Evolutionary conservation across 2,888 invertebrate genomes (phyloP), one percentile per base, ranked within the genome.

Genomic region (Stenurella melanura): DNA sequence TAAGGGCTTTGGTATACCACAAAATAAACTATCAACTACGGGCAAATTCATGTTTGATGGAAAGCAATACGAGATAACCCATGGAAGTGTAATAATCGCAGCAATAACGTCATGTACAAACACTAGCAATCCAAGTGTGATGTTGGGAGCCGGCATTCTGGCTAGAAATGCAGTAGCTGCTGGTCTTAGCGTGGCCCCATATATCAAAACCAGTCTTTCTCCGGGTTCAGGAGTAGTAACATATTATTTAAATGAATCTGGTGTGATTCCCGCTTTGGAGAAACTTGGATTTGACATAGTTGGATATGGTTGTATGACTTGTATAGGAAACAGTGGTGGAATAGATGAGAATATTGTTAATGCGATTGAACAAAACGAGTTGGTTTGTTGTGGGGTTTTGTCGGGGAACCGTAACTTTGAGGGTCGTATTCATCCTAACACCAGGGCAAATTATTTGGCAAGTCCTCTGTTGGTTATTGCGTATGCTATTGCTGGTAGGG

Each of bases 241-340:
- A 30, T 87, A 87, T 77, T 91, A 90, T 83, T 85, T 90, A 6
- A 91, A 93, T 88, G 97, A 98, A 88, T 97, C 97, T 0, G 98
- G 98, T 0, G 98, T 99, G 1, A 93, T 97, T 17, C 96, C 97
- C 0, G 95, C 95, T 85, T 89, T 99, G 73, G 94, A 95, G 84
- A 91, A 95, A 87, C 91, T 98, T 0, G 98, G 98, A 9, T 99
- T 99, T 88, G 93, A 96, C 26, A 94, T 97, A 66, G 98, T 98
- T 0, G 99, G 99, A n/a, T 99, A 98, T 87, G 99, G 99, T 0
- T 99, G 99, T 89, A 99, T 98, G 98, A 99, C 99, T 0, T 99
- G 99, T 88, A 99, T 99, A 83, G 99, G 99, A 0, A 99, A 99
- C 91, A 97, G 97, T 6, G 99, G 99, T 0, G 98, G 98, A 0